phyloP scores from a whole-genome alignment of 1,140 invertebrate genomes.

The Neodiprion pinetum region DNA sequence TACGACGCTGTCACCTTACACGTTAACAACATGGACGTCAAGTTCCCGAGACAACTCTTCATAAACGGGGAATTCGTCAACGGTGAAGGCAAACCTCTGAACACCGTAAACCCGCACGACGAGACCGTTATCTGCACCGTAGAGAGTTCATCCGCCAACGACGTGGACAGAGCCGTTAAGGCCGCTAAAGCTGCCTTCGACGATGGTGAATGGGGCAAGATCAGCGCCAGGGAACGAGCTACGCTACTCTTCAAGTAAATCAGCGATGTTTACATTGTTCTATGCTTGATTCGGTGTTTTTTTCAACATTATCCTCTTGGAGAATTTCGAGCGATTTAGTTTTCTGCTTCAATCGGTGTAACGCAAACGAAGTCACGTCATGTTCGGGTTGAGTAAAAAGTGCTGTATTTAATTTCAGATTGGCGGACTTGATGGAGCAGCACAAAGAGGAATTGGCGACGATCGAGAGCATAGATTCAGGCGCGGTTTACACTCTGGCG shows the following conservation, averaged over 20 bases:
- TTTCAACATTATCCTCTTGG: background rate
- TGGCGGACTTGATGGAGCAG: conserved; percentile 93
- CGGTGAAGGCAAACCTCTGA: conserved; percentile 70
- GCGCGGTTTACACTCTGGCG: conserved; percentile 94
- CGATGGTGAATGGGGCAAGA: conserved; percentile 87
- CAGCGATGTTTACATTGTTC: background rate
- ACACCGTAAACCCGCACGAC: conserved; percentile 85
- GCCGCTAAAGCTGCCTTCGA: conserved; percentile 89
- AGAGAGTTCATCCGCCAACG: conserved; percentile 75
- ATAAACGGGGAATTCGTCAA: conserved; percentile 92
- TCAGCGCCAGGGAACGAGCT: conserved; percentile 84
- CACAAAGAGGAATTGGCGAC: conserved; percentile 95
- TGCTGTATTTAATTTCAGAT: conserved; percentile 58
- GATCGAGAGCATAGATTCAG: conserved; percentile 90
- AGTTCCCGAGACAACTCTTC: conserved; percentile 88
- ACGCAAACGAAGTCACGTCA: background rate
- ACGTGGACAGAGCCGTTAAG: conserved; percentile 87
- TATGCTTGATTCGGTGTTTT: conserved; percentile 5
- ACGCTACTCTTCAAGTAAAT: conserved; percentile 73
- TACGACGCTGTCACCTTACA: conserved; percentile 79
- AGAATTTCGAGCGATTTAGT: no score
- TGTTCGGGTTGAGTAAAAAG: background rate
- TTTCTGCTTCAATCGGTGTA: background rate
- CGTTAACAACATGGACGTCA: conserved; percentile 84
- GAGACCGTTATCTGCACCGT: conserved; percentile 81